phyloP scores from a whole-genome alignment of 1,140 invertebrate species.

The Drosophila littoralis region DNA sequence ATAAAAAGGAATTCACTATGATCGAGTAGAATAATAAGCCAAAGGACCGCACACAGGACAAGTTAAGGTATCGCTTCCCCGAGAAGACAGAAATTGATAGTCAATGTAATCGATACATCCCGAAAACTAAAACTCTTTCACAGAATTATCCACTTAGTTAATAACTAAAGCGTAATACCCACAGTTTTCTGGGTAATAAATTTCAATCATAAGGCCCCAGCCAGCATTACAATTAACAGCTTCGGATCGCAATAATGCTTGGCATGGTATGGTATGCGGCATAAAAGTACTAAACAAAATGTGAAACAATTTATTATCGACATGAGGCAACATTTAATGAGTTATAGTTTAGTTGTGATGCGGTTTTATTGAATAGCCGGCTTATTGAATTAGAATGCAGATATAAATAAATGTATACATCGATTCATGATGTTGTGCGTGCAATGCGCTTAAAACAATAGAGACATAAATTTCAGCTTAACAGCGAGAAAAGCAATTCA shows the following conservation, averaged over 20 bases:
- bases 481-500: slow-evolving; percentile 13
- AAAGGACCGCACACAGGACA: no score
- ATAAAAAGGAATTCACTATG: no score
- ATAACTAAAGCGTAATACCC: neutral
- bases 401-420: slow-evolving; percentile 32
- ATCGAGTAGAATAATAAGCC: no score
- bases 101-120: no score
- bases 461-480: slow-evolving; percentile 43
- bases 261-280: neutral
- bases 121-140: no score
- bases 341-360: slow-evolving; percentile 25
- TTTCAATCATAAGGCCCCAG: slow-evolving; percentile 16
- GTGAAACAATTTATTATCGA: slow-evolving; percentile 23
- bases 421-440: neutral
- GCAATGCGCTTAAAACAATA: slow-evolving; percentile 28
- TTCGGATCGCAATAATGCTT: neutral
- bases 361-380: slow-evolving; percentile 11
- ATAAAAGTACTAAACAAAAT: slow-evolving; percentile 8
- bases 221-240: slow-evolving; percentile 26
- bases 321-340: slow-evolving; percentile 25
- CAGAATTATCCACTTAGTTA: no score
- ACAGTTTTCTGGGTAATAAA: neutral
- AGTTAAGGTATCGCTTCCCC: no score
- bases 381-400: slow-evolving; percentile 58
- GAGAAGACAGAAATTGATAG: no score